Evolutionary conservation across 2,113 vertebrate species (phyloP).

Genomic region (Alosa alosa): DNA sequence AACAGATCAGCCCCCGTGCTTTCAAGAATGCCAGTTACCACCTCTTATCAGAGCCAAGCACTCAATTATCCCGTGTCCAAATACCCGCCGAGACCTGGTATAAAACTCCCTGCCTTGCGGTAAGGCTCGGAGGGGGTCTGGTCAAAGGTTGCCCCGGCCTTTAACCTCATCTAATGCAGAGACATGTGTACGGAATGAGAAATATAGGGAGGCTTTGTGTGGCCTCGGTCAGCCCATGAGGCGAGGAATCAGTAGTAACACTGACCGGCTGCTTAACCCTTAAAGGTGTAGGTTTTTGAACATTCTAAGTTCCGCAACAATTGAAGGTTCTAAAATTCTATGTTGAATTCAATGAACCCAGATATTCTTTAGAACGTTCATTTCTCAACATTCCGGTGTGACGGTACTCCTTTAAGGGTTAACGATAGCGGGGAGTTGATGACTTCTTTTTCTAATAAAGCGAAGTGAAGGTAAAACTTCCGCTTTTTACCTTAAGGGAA

Average conservation of each 20-base stretch:
- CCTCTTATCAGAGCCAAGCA: conserved; percentile 65
- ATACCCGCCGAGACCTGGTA: conserved; percentile 41
- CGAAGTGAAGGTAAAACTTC: not conserved
- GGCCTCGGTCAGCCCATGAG: not conserved
- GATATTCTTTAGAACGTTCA: no score
- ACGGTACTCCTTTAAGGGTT: no score
- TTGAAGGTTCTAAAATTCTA: no score
- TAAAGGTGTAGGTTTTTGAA: no score
- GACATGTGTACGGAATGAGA: not conserved
- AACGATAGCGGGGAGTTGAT: no score
- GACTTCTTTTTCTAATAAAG: no score
- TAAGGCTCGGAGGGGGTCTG: conserved; percentile 53
- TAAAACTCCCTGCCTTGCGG: conserved; percentile 14
- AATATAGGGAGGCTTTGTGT: not conserved
- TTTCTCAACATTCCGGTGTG: no score
- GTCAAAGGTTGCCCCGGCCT: conserved; percentile 47
- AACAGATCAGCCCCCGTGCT: not conserved
- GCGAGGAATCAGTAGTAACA: not conserved
- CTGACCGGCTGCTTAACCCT: not conserved
- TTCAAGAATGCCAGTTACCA: conserved; percentile 35
- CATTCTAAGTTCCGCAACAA: no score
- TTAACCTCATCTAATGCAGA: not conserved
- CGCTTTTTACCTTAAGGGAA: not conserved
- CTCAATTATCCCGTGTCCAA: conserved; percentile 60
- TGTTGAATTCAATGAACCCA: no score